Evolutionary conservation across 1,140 invertebrate species (phyloP).

Genomic region (Apolygus lucorum): DNA sequence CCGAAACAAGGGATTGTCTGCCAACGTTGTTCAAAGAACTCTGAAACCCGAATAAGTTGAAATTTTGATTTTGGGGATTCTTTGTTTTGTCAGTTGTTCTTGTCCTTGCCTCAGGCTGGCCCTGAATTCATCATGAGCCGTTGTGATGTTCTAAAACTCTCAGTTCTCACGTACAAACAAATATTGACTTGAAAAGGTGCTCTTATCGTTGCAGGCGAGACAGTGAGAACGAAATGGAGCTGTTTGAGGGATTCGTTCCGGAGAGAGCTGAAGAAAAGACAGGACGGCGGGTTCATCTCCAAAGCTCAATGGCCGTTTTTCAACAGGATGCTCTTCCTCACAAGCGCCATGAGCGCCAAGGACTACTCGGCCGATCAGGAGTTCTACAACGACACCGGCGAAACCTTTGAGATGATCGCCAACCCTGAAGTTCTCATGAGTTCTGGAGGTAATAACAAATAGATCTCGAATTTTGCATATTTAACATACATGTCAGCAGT

Average conservation of each 20-base stretch:
- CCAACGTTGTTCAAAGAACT: no score
- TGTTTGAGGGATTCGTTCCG: conserved; percentile 2
- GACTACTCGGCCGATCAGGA: neutral
- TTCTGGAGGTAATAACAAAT: no score
- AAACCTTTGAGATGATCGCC: neutral
- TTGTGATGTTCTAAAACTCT: no score
- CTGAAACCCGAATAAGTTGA: no score
- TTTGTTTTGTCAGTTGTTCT: no score
- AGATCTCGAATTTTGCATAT: no score
- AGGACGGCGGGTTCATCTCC: neutral
- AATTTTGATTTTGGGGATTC: no score
- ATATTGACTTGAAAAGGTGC: neutral
- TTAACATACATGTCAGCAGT: no score
- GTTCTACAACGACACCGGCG: neutral
- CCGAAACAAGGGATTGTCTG: no score
- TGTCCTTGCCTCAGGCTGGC: no score
- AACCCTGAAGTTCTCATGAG: neutral
- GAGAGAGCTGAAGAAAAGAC: neutral
- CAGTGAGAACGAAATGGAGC: conserved; percentile 4
- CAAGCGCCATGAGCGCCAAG: neutral
- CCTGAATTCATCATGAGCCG: no score
- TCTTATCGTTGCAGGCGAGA: neutral
- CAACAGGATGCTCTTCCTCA: conserved; percentile 7
- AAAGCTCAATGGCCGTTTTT: conserved; percentile 4
- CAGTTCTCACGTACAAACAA: no score